Evolutionary conservation across 2,888 invertebrate species (phyloP), one percentile per base, ranked within the genome.

Genomic region (Drosophila cracens): DNA sequence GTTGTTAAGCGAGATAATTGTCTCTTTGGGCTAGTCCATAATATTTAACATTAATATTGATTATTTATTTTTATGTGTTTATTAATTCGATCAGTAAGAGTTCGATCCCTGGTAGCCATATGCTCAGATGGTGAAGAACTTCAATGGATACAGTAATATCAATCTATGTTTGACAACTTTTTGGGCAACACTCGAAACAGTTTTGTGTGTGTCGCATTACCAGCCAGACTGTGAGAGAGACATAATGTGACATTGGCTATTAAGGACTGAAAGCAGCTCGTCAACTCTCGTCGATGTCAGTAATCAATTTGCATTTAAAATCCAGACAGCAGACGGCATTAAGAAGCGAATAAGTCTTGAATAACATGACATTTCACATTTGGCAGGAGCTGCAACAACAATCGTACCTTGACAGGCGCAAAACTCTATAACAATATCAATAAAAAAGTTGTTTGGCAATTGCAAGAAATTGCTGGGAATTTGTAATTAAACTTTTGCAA

Each of bases 311-410:
- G 81, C 86, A 87, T 79, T 74, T 69, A 79, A 82, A 67, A 29
- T 16, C 8, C 73, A 71, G 78, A 86, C 74, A 72, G 56, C 49
- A 63, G 57, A 73, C 25, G 58, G 57, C 81, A 48, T 57, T 63
- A 62, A 77, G 65, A 56, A 56, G 68, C 51, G 65, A 62, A 83
- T 79, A 79, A 82, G 74, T 79, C 73, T 33, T 16, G 83, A 64
- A 83, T 73, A 88, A 90, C 87, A 86, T 89, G 86, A 78, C 90
- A 81, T 88, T 83, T 90, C 90, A 90, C 90, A 85, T 82, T 85
- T 85, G 67, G 61, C 74, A 78, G 27, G 69, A 48, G 51, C 49
- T 51, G 31, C 60, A 61, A 11, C 27, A 49, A 40, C 29, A 38
- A n/a, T n/a, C 3, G 36, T 43, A 10, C 43, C 57, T 64, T 70